Evolutionary conservation across 2,797 vertebrate genomes (phyloP), one percentile per base, ranked within the genome.

Genomic region (Mormyrops boulengeri): DNA sequence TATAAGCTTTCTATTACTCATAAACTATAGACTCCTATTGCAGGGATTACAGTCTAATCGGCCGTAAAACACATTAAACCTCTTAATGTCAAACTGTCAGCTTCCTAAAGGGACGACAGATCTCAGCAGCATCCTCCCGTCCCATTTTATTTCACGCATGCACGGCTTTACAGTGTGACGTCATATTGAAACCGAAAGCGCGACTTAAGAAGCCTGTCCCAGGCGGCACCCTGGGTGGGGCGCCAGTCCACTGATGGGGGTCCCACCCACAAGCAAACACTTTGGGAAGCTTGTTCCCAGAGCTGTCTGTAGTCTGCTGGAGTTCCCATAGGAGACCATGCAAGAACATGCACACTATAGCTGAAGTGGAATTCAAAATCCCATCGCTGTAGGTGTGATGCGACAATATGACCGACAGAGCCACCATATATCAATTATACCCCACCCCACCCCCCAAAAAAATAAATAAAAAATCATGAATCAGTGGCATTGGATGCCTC

Each of bases 71-170:
- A 44, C 73, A 44, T 80, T 80, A 80, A 80, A 80, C 38, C 73
- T 80, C 73, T 80, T 80, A 80, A 80, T 44, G 73, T 80, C 73
- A 80, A 80, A n/a, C 30, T 80, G 73, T 80, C 73, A 19, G 73
- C 38, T 44, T 44, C 73, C 12, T 80, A 80, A 80, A 80, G 38
- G 73, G 38, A 44, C 41, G 17, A 80, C 41, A 19, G 38, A 80
- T 80, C 73, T 44, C 73, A 80, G 73, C 73, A 8, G 38, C 38
- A 9, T 2, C 34, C 38, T 8, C 17, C 38, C 11, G 38, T 80
- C 19, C 38, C 38, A 7, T 80, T 44, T 44, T 9, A 44, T 80
- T 80, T n/a, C 73, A 80, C 38, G 17, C 73, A n/a, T 80, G 14
- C 73, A 80, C 34, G 17, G 41, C 34, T 8, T 44, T 19, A 19